Evolutionary conservation across 2,888 invertebrate genomes (phyloP), one percentile per base, ranked within the genome.

Genomic region (Caenorhabditis plicata): DNA sequence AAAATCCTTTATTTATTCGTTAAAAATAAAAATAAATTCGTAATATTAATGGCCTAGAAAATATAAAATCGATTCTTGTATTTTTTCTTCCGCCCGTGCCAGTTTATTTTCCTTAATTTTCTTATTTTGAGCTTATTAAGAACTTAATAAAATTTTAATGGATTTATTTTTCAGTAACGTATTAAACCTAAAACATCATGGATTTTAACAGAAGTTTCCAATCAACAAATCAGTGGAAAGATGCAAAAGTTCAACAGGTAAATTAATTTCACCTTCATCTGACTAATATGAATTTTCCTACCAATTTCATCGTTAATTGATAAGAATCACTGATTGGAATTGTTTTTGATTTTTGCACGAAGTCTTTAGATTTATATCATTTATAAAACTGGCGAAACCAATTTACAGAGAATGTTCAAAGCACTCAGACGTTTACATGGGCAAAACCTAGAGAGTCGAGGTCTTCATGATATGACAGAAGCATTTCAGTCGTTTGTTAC

Each of bases 401-500:
- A 23, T 27, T 50, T 55, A 33, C 50, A 67, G 64, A 53, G 55
- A 35, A 68, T 65, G 64, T 79, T 80, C 66, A 73, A 77, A 56
- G 77, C 79, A n/a, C 61, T 81, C 23, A 75, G 80, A 17, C 70
- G 76, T 8, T 68, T 81, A 22, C 80, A 81, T 55, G 81, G 78
- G 2, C 79, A 79, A 38, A 80, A 78, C 46, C 54, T 80, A 8
- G 80, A 80, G 54, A 76, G 70, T 36, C 70, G 73, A 15, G 81
- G 81, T 2, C 63, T 81, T 13, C 81, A 81, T 53, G 79, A 81
- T 51, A 68, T 81, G 44, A 74, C 75, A 4, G 81, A 81, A 47
- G 81, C 81, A 0, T 81, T 81, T 51, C 75, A 78, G 43, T 64
- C 62, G 4, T 81, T 81, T 46, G 74, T 81, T 22, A 81, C 80